These are phyloP conservation scores for Procavia capensis DNA, from an alignment of 2,113 vertebrate species.

Conservation along the genomic window DNA sequence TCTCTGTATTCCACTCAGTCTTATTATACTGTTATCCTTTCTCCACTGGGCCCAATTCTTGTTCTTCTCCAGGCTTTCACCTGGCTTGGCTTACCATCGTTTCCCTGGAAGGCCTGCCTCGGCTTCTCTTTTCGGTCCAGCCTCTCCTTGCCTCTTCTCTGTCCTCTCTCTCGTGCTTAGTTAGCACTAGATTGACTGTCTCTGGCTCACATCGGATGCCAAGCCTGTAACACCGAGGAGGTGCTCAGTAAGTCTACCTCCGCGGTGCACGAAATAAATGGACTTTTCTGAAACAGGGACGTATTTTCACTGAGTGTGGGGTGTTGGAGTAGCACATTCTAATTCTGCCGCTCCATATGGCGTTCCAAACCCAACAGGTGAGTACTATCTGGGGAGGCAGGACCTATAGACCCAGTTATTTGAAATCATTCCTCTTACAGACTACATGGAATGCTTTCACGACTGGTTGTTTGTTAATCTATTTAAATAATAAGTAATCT, in stretches of 20 bases:
- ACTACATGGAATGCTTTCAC: background rate
- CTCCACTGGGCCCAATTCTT: background rate
- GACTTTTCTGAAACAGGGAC: conserved; percentile 37
- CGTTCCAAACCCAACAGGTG: conserved; percentile 32
- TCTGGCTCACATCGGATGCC: no score
- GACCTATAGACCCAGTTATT: background rate
- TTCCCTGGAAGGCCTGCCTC: background rate
- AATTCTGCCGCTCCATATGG: background rate
- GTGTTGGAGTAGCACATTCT: conserved; percentile 1
- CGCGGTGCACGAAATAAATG: background rate
- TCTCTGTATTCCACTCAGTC: background rate
- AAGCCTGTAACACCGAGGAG: background rate
- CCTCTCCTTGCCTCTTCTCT: no score
- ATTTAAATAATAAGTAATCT: conserved; percentile 53
- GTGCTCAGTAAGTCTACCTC: background rate
- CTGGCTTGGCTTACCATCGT: background rate
- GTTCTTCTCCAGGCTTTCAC: background rate
- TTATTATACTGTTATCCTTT: background rate
- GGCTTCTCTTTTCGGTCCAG: background rate
- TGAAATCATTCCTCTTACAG: background rate
- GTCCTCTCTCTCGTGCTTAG: background rate
- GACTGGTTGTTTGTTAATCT: conserved; percentile 24
- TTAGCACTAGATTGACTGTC: no score
- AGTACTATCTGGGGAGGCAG: background rate
- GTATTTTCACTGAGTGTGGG: background rate